Base-by-base conservation (phyloP, 2,113 vertebrate genomes). In the Semnopithecus entellus region DNA sequence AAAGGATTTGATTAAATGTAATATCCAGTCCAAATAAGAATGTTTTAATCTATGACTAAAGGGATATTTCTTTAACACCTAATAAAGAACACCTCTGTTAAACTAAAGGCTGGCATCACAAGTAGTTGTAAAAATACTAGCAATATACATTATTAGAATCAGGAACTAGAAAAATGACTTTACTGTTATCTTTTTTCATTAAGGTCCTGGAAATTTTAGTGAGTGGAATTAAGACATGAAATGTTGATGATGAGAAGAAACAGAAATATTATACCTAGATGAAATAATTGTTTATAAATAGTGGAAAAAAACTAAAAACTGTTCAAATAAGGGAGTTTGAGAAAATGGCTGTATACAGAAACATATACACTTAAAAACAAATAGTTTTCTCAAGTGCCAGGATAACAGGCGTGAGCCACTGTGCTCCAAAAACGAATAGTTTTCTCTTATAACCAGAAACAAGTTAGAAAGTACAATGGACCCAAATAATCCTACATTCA, bases 241-340 rank as follows among this genome's bases (percentile, higher is more conserved):
- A 76, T 76, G 18, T 45, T 89, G 73, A 94, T 5, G 73, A 66
- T 57, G n/a, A 90, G 50, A 64, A 94, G 43, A 91, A 92, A 83
- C 3, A 59, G 40, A 87, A 50, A 78, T 52, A 10, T 57, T 87
- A 79, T 27, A 61, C 9, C 3, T 64, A 8, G 40, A 61, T n/a
- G 45, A 94, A 86, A 61, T 50, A 45, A 85, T 20, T 89, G 10
- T 89, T 95, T 87, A 91, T 50, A 93, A 94, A 80, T 57, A 70
- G 3, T 64, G 64, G 40, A 88, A 55, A 35, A 38, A 94, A 90
- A n/a, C 3, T 45, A 30, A 88, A 94, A 90, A 35, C 16, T 85
- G 82, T 64, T 73, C 66, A 57, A 83, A 87, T 57, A 66, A 79
- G 27, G 64, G 14, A 68, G 35, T 87, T 78, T 23, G 66, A 91